Conservation (phyloP, 2,797 vertebrate species). For the Pseudomugil tenellus region DNA sequence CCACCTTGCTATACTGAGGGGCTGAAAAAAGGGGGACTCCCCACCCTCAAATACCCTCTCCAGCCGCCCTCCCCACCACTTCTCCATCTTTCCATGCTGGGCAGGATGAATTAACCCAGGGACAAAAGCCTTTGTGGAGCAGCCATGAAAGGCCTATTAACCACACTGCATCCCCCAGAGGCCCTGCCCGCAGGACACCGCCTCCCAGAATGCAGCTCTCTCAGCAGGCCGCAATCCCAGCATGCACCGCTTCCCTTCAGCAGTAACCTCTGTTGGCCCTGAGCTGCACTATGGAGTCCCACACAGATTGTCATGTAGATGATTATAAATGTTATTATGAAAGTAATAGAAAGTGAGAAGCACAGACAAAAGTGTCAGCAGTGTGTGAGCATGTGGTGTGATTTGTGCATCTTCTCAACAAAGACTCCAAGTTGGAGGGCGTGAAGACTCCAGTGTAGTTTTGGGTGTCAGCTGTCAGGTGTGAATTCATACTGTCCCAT, state of each 20-base stretch:
- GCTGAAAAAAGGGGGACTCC: conserved; percentile 52
- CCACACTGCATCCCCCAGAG: conserved; percentile 89
- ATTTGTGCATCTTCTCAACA: conserved; percentile 69
- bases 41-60: conserved; percentile 61
- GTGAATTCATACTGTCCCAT: conserved; percentile 53
- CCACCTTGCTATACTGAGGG: conserved; percentile 56
- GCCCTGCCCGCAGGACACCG: conserved; percentile 86
- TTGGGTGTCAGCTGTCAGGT: conserved; percentile 59
- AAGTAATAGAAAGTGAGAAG: conserved; percentile 60
- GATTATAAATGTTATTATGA: conserved; percentile 79
- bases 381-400: conserved; percentile 54
- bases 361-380: conserved; percentile 42
- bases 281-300: conserved; percentile 64
- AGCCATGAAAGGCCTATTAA: conserved; percentile 89
- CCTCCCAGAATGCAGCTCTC: conserved; percentile 86
- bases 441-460: conserved; percentile 35
- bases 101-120: conserved; percentile 84
- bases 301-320: conserved; percentile 84
- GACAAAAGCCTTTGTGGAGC: conserved; percentile 87
- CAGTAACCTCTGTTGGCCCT: conserved; percentile 74
- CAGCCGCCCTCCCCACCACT: conserved; percentile 36
- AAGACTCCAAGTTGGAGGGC: conserved; percentile 40
- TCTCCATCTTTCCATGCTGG: conserved; percentile 79
- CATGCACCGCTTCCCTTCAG: conserved; percentile 82
- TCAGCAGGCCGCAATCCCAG: conserved; percentile 83